These are phyloP conservation scores for Ophonus ardosiacus DNA, from an alignment of 2,888 invertebrate species.

Conservation along the genomic window DNA sequence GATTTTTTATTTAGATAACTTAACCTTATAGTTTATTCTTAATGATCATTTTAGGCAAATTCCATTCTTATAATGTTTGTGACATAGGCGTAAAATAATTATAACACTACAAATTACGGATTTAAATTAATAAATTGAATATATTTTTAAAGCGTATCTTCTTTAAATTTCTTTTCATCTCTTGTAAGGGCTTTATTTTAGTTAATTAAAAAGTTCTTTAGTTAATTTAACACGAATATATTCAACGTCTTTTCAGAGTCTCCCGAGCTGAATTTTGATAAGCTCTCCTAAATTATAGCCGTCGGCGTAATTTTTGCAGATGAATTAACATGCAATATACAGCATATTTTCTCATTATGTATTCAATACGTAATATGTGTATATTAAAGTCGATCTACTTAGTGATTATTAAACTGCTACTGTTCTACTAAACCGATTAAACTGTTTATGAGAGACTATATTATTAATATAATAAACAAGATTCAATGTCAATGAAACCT, in stretches of 20 bases:
- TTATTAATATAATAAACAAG: not conserved
- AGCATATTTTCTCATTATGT: conserved; percentile 6
- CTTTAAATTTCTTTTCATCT: not conserved
- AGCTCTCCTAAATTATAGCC: conserved; percentile 5
- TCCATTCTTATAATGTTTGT: too few relatives aligned
- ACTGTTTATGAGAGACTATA: not conserved
- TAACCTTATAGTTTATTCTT: too few relatives aligned
- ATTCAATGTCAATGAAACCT: not conserved
- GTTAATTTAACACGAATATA: not conserved
- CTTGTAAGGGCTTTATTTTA: not conserved
- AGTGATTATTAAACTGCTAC: conserved; percentile 28
- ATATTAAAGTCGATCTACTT: conserved; percentile 41
- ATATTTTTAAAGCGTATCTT: not conserved
- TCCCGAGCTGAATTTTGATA: conserved; percentile 22
- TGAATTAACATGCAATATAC: conserved; percentile 39
- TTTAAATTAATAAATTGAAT: not conserved
- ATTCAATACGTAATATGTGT: conserved; percentile 34
- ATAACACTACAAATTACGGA: not conserved
- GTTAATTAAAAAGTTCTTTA: conserved; percentile 19
- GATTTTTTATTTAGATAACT: too few relatives aligned
- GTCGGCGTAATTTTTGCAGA: not conserved
- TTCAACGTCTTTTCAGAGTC: not conserved
- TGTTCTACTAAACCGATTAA: conserved; percentile 33
- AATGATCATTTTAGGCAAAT: too few relatives aligned
- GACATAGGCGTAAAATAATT: not conserved